Base-by-base conservation (phyloP, 1,140 invertebrate species). In the Parapsyche elsis region DNA sequence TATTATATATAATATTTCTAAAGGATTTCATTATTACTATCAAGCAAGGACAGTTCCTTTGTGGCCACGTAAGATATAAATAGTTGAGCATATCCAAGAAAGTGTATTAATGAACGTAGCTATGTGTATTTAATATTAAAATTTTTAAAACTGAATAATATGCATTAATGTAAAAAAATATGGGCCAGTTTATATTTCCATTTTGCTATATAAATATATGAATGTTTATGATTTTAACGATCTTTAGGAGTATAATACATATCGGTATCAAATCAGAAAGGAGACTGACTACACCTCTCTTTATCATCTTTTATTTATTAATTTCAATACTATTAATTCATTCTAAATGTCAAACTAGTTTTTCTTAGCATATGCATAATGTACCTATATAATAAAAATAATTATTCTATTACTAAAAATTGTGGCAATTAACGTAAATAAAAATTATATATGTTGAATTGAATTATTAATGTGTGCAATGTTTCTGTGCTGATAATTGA, bases 11-110 rank as follows among this genome's bases (percentile, higher is more conserved):
- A 71, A 44, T 71, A 16, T 23, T 26, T 67, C 61, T 26, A 30
- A 44, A 71, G 67, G 67, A 71, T 71, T 71, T 71, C 67, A 30
- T 71, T 57, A 71, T 10, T 71, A 38, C 7, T 53, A 53, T 61
- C 57, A 61, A n/a, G 9, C 21, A 71, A 71, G 67, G 24, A 44
- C 9, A 71, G 5, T 1, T 71, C 30, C 21, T 71, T 30, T 71
- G n/a, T 44, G 67, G 67, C 67, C 67, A 71, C 24, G 23, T 71
- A 71, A 53, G 16, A 53, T 53, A 53, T 53, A 53, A 53, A 53
- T 53, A 53, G 16, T 53, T 21, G 21, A 19, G 24, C 21, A 67
- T 67, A 67, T 67, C 64, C 24, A 61, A 67, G 64, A 67, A 67
- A 67, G 64, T 67, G 64, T 67, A 67, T 67, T 67, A 67, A 67